Base-by-base conservation (phyloP, 2,797 vertebrate genomes). In the Pipistrellus pygmaeus region DNA sequence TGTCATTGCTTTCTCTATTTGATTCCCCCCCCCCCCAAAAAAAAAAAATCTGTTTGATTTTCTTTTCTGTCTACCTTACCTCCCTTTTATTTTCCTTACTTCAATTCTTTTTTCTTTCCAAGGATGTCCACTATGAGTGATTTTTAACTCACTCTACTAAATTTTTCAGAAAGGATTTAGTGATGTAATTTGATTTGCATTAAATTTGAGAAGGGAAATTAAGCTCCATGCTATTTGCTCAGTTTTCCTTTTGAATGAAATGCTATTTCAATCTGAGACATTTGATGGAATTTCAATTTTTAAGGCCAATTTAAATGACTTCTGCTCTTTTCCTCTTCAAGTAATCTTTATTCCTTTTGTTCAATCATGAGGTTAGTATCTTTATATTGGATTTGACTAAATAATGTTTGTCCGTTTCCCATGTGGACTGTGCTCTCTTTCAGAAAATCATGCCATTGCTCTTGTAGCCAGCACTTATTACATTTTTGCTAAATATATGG, bases 201-300 rank as follows among this genome's bases (percentile, higher is more conserved):
- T 93, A 71, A 64, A n/a, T 87, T 91, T 91, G 68, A 44, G 72
- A 69, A 71, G n/a, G 3, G 2, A 5, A 76, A 82, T 78, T 64
- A 83, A 85, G 51, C 1, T 78, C 17, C 7, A 41, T 55, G 6
- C 23, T 88, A 83, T 68, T 75, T 83, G 18, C 23, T 77, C 35
- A 87, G 9, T 35, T 93, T 94, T 89, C 41, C 8, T 88, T 96
- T 91, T 83, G 38, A 35, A 3, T 88, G 66, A 90, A 91, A 81
- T 53, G 14, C 51, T 88, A 3, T 86, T 55, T 57, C 23, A 41
- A 17, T 80, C 64, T 86, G 53, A 86, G 64, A 44, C n/a, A 68
- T 53, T 71, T 80, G 44, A 73, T 8, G 76, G 78, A 81, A 80
- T 88, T 78, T 71, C 48, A 38, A 8, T 85, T 15, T 87, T 91